phyloP scores from a whole-genome alignment of 2,797 vertebrate genomes.

The Propithecus perrieri region DNA sequence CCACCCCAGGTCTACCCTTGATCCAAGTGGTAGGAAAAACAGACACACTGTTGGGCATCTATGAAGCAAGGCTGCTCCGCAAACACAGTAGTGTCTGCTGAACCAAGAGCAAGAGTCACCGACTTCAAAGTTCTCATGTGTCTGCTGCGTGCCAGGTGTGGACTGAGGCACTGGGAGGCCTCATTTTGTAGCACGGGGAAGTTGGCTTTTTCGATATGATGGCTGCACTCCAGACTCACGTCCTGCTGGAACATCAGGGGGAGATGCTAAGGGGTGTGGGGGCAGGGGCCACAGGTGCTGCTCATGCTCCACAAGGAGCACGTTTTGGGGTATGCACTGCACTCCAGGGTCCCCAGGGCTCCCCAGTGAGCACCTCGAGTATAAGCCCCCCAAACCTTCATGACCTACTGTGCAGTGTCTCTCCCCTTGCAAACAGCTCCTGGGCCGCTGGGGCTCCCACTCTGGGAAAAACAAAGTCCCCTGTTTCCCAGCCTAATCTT shows the following conservation, averaged over 20 bases:
- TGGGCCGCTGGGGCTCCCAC: background rate
- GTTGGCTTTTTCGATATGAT: background rate
- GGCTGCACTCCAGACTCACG: background rate
- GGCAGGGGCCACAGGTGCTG: background rate
- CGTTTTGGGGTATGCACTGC: rapidly evolving
- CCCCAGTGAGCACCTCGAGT: background rate
- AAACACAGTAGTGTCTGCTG: background rate
- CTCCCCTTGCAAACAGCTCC: background rate
- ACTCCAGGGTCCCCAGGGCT: background rate
- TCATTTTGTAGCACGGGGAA: too few relatives aligned
- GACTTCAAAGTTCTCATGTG: background rate
- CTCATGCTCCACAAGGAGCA: background rate
- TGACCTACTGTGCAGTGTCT: too few relatives aligned
- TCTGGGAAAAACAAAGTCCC: background rate
- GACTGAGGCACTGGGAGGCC: background rate
- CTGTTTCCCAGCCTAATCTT: background rate
- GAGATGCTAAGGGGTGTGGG: background rate
- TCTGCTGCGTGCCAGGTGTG: background rate
- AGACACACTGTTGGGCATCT: background rate
- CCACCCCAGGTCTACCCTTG: background rate
- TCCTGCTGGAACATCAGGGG: background rate
- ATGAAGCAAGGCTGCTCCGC: background rate
- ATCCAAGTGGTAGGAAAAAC: background rate
- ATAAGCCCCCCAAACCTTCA: background rate
- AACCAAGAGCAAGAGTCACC: background rate